A percentile compares a stretch with the other conserved stretches of the same genome.
Evolutionary conservation across 2,888 invertebrate genomes (phyloP).

Genomic region (Perithous albicinctus): DNA sequence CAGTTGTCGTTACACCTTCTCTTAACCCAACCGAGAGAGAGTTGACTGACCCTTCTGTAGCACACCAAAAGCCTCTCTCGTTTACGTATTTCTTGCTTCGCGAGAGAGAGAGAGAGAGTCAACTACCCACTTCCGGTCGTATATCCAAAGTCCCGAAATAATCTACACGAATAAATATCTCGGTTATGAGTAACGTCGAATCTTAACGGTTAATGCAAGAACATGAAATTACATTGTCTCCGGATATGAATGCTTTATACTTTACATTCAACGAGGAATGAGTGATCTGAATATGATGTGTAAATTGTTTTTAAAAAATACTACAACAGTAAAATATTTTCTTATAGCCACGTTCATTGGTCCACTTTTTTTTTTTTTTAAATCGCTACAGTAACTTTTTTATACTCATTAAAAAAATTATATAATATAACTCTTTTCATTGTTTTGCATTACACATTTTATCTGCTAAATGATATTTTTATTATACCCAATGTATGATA

Average conservation of each 20-base stretch:
- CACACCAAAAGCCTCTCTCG: neutral
- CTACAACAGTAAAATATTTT: too few species aligned
- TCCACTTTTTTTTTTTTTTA: too few species aligned
- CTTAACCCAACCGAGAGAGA: neutral
- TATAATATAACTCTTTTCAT: neutral
- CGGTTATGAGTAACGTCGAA: constrained; percentile 17
- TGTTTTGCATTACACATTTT: neutral
- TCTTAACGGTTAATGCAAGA: neutral
- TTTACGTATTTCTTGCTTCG: neutral
- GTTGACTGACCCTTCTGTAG: constrained; percentile 3
- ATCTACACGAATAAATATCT: constrained; percentile 16
- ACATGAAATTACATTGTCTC: neutral
- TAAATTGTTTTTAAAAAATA: neutral
- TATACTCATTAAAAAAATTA: too few species aligned
- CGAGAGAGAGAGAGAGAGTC: too few species aligned
- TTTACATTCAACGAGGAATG: neutral
- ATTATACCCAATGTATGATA: neutral
- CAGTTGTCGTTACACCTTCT: constrained; percentile 2
- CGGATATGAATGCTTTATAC: neutral
- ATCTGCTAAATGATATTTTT: neutral
- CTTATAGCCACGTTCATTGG: too few species aligned
- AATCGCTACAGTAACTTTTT: too few species aligned
- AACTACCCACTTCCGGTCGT: constrained; percentile 19
- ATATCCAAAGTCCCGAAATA: constrained; percentile 23
- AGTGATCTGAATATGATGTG: too few species aligned